Evolutionary conservation across 64 coral and sea anemone genomes (phyloP), one percentile per base, ranked within the genome.

Genomic region (Actinia equina): DNA sequence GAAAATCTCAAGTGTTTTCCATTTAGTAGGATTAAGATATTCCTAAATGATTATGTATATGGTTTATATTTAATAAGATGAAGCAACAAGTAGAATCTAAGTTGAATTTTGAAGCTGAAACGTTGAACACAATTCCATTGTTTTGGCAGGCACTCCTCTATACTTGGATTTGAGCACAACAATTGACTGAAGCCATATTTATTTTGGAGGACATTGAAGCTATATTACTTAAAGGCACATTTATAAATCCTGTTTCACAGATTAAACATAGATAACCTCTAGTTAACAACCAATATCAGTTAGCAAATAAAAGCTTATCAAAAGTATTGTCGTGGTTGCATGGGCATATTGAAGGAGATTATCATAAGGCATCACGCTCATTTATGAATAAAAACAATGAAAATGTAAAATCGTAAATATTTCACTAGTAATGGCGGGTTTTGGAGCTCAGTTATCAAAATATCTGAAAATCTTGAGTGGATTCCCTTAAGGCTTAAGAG

Each of bases 361-460:
- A n/a, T 71, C 12, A 3, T 74, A 74, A n/a, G 3, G 42, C 26
- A 74, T 74, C 69, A 74, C 69, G 69, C 27, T 74, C 26, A 42
- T 25, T 42, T 74, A 37, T 74, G 12, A 74, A 74, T 74, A 26
- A 74, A 37, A 74, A 74, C 69, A 71, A 71, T 26, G 13, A 10
- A 27, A 74, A 30, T 14, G 12, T 74, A 74, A 74, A 30, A 74
- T 30, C 25, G 69, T 74, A 74, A 74, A 74, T 74, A 74, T 74
- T 74, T 74, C 26, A 74, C 69, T 30, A 74, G 69, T 1, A 12
- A 42, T 41, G 69, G 69, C 69, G n/a, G 27, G 25, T 8, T 74
- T 74, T 74, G 69, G 25, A 74, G 69, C 69, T 74, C 69, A 74
- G 69, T 74, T 74, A 30, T 74, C 69, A 30, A 74, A 74, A 74